phyloP scores from a whole-genome alignment of 1,140 invertebrate genomes.

The Dendroctonus ponderosae region DNA sequence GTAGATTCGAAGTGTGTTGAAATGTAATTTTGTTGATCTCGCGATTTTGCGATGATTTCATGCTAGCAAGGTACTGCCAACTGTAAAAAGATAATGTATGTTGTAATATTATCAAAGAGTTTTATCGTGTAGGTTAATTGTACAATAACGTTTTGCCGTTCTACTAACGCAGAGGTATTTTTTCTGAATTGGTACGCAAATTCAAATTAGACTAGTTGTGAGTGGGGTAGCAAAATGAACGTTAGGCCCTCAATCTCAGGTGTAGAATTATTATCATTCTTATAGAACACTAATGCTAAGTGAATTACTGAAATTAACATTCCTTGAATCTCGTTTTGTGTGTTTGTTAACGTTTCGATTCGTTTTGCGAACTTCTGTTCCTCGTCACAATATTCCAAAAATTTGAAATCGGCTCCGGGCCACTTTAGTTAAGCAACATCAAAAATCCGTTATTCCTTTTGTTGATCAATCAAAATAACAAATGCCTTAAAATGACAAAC shows the following conservation, averaged over 20 bases:
- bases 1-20: constrained; percentile 27
- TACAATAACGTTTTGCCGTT: constrained; percentile 42
- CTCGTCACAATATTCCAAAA: constrained; percentile 10
- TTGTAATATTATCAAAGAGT: constrained; percentile 43
- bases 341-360: constrained; percentile 15
- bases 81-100: constrained; percentile 50
- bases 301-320: constrained; percentile 39
- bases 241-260: constrained; percentile 49
- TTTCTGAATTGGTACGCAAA: constrained; percentile 26
- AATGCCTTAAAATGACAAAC: constrained; percentile 45
- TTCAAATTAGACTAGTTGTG: constrained; percentile 32
- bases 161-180: constrained; percentile 42
- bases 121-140: constrained; percentile 46
- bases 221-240: constrained; percentile 37
- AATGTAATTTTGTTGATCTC: constrained; percentile 45
- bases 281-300: constrained; percentile 30
- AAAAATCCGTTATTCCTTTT: not conserved
- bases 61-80: constrained; percentile 51
- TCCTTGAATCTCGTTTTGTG: constrained; percentile 29
- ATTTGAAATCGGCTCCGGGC: too few relatives aligned
- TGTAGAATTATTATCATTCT: constrained; percentile 45
- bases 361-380: constrained; percentile 1
- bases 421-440: not conserved
- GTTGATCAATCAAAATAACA: constrained; percentile 1
- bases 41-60: constrained; percentile 40